phyloP scores from a whole-genome alignment of 2,113 vertebrate genomes.

The Phrynosoma blainvillii region DNA sequence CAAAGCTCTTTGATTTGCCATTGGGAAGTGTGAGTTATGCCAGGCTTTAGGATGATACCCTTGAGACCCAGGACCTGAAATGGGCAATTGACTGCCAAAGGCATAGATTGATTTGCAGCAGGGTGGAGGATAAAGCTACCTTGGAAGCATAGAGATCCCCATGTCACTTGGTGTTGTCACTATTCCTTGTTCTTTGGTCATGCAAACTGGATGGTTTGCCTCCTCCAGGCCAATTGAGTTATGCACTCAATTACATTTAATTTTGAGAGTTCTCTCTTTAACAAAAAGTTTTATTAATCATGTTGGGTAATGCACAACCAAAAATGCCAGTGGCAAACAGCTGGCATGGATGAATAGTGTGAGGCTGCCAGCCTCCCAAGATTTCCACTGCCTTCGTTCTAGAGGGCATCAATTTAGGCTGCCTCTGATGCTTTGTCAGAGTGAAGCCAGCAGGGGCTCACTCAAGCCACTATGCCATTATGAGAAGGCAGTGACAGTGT shows the following conservation, averaged over 20 bases:
- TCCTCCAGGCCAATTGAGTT: neutral
- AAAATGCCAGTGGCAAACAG: neutral
- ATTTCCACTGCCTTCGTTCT: conserved; percentile 54
- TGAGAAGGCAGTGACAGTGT: neutral
- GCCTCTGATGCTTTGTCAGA: neutral
- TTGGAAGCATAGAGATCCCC: neutral
- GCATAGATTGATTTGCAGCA: neutral
- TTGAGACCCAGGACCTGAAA: neutral
- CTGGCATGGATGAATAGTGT: neutral
- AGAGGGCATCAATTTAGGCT: conserved; percentile 56
- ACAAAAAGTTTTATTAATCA: neutral
- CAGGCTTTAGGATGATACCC: neutral
- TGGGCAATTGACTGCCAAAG: neutral
- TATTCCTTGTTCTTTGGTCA: neutral
- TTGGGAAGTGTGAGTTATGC: neutral
- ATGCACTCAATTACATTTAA: neutral
- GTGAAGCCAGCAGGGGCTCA: neutral
- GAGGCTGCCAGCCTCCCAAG: neutral
- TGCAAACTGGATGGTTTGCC: neutral
- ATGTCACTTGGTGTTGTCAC: neutral
- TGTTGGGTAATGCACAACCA: neutral
- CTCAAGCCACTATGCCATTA: neutral
- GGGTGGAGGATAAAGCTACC: neutral
- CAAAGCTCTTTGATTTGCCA: neutral
- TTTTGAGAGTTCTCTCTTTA: neutral